Base-by-base conservation (phyloP, 2,113 vertebrate genomes). In the Mellivora capensis region DNA sequence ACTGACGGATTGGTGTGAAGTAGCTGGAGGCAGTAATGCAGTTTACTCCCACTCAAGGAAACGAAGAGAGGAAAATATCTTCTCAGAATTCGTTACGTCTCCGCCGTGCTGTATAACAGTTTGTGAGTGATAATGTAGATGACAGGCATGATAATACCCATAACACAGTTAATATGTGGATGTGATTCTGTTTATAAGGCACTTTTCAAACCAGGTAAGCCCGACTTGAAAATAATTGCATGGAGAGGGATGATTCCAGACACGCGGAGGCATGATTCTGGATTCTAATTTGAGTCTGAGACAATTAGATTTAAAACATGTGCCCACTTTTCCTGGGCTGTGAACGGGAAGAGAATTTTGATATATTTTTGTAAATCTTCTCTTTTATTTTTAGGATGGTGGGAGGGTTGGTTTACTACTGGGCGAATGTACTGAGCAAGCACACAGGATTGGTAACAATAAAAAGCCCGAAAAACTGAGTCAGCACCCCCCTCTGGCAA, bases 381-480 rank as follows among this genome's bases (percentile, higher is more conserved):
- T 96, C 77, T 82, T 97, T 94, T 96, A 83, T 94, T 94, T 96
- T 97, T 96, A 96, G 97, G 47, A 81, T 87, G 52, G 76, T 87
- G 52, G 76, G 87, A 96, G 20, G 54, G 62, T 92, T 84, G 44
- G 57, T 93, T 95, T 79, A 72, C 42, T 25, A 1, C 61, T 47
- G 27, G 71, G 61, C 76, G 44, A 94, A 94, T 79, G 87, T 49
- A 87, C 67, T 85, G 34, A 95, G 91, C 80, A 96, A 97, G 88
- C 42, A 82, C 27, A 59, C 27, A n/a, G 14, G n/a, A 29, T 64
- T 91, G 85, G 42, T 57, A 89, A 72, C 47, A 85, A 93, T 85
- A 88, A 96, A 96, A 93, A 89, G 42, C 59, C 62, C 95, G 69
- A 93, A 93, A 94, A 74, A 96, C 42, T 44, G 94, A 98, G 81